These are phyloP conservation scores for Nymphalis c-album DNA, from an alignment of 2,888 invertebrate genomes.

Conservation along the genomic window DNA sequence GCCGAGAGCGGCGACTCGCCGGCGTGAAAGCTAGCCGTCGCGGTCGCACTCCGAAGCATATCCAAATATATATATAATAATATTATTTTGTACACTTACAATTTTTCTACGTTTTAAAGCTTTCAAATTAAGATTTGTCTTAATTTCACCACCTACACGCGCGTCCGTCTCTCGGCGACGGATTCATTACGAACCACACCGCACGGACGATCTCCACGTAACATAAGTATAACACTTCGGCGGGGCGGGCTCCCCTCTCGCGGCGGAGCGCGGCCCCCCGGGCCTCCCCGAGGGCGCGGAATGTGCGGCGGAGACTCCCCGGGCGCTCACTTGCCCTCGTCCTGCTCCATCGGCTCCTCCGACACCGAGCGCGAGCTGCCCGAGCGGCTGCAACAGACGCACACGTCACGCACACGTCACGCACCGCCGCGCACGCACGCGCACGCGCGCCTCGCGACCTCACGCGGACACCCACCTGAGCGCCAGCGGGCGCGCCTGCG, in stretches of 20 bases:
- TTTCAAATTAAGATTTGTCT: slow-evolving; percentile 74
- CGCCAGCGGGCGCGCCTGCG: slow-evolving; percentile 45
- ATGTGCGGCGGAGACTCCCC: slow-evolving; percentile 34
- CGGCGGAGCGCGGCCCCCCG: slow-evolving; percentile 27
- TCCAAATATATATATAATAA: slow-evolving; percentile 49
- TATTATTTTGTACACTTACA: slow-evolving; percentile 66
- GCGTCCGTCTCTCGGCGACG: slow-evolving; percentile 51
- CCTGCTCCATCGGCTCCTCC: slow-evolving; percentile 92
- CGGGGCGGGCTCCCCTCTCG: slow-evolving; percentile 24
- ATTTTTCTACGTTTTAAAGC: slow-evolving; percentile 71
- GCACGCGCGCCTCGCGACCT: neutral
- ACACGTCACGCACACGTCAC: too few relatives aligned
- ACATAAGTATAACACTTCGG: slow-evolving; percentile 47
- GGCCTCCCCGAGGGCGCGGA: slow-evolving; percentile 28
- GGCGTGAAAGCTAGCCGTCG: slow-evolving; percentile 19
- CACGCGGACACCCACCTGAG: slow-evolving; percentile 33
- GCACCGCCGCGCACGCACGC: neutral
- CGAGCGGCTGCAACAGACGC: slow-evolving; percentile 63
- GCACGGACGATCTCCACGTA: slow-evolving; percentile 36
- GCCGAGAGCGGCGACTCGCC: slow-evolving; percentile 17
- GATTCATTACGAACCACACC: slow-evolving; percentile 55
- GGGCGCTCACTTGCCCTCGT: slow-evolving; percentile 86
- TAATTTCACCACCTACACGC: slow-evolving; percentile 58
- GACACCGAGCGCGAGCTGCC: slow-evolving; percentile 86
- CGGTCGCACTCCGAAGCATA: slow-evolving; percentile 47